phyloP scores from a whole-genome alignment of 2,797 vertebrate species.

The Triplophysa yarkandensis region DNA sequence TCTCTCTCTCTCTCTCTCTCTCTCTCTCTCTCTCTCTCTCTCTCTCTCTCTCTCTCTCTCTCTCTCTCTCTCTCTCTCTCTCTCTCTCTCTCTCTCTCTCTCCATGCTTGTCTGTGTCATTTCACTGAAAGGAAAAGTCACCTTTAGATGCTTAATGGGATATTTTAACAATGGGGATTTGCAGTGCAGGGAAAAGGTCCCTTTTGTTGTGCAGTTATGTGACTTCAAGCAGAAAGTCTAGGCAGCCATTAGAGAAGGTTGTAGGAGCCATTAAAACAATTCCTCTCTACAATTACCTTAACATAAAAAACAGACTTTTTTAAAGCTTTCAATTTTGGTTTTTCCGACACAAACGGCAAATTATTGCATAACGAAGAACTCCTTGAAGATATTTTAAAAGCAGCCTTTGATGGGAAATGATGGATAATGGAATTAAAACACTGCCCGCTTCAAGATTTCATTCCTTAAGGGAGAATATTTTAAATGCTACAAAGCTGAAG shows the following conservation, averaged over 20 bases:
- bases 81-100: slow-evolving; percentile 37
- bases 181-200: slow-evolving; percentile 56
- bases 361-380: slow-evolving; percentile 25
- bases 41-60: slow-evolving; percentile 51
- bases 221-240: slow-evolving; percentile 52
- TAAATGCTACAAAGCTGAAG: slow-evolving; percentile 1
- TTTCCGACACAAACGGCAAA: neutral
- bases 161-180: slow-evolving; percentile 72
- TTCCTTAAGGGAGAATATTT: slow-evolving; percentile 29
- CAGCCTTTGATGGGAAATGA: neutral
- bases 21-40: slow-evolving; percentile 26
- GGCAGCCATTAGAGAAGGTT: slow-evolving; percentile 53
- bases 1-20: slow-evolving; percentile 51
- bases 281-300: slow-evolving; percentile 21
- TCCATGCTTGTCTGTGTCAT: slow-evolving; percentile 66
- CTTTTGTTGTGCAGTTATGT: slow-evolving; percentile 54
- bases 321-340: slow-evolving; percentile 19
- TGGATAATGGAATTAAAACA: slow-evolving; percentile 13
- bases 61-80: slow-evolving; percentile 46
- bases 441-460: slow-evolving; percentile 9
- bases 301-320: slow-evolving; percentile 39
- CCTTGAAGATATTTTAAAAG: slow-evolving; percentile 20
- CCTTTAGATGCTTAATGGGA: slow-evolving; percentile 76
- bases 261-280: slow-evolving; percentile 43
- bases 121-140: slow-evolving; percentile 78